phyloP scores from a whole-genome alignment of 1,140 invertebrate species.

The Mamestra configurata region DNA sequence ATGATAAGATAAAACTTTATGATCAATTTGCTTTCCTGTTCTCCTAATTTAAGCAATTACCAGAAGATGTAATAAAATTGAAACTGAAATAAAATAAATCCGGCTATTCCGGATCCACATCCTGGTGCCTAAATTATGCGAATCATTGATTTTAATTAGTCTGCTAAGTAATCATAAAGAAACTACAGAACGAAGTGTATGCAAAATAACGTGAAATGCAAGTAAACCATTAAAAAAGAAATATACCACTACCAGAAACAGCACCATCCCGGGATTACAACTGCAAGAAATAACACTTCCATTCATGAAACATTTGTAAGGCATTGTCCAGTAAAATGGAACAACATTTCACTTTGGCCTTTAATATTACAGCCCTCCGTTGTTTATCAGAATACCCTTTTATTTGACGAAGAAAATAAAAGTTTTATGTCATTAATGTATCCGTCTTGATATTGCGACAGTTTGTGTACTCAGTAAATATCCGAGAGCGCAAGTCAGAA shows the following conservation, averaged over 20 bases:
- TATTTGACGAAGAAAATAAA: conserved; percentile 3
- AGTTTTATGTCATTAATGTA: conserved; percentile 24
- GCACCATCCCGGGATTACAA: conserved; percentile 1
- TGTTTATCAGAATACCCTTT: conserved; percentile 2
- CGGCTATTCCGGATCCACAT: background rate
- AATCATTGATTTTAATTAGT: no score
- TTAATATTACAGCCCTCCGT: background rate
- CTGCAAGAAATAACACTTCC: conserved; percentile 17
- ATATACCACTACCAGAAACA: background rate
- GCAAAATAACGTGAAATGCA: background rate
- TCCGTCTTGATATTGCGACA: conserved; percentile 14
- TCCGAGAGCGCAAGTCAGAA: background rate
- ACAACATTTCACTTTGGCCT: conserved; percentile 13
- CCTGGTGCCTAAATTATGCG: background rate
- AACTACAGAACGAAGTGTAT: background rate
- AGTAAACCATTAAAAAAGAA: conserved; percentile 24
- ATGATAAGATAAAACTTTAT: conserved; percentile 9
- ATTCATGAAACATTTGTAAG: conserved; percentile 12
- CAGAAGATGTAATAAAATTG: background rate
- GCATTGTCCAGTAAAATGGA: conserved; percentile 22
- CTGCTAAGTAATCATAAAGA: no score
- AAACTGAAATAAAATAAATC: background rate
- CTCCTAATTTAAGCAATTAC: background rate
- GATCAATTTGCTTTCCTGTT: background rate
- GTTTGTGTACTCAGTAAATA: conserved; percentile 22